Evolutionary conservation across 2,113 vertebrate species (phyloP), one percentile per base, ranked within the genome.

Genomic region (Chaetodon trifascialis): DNA sequence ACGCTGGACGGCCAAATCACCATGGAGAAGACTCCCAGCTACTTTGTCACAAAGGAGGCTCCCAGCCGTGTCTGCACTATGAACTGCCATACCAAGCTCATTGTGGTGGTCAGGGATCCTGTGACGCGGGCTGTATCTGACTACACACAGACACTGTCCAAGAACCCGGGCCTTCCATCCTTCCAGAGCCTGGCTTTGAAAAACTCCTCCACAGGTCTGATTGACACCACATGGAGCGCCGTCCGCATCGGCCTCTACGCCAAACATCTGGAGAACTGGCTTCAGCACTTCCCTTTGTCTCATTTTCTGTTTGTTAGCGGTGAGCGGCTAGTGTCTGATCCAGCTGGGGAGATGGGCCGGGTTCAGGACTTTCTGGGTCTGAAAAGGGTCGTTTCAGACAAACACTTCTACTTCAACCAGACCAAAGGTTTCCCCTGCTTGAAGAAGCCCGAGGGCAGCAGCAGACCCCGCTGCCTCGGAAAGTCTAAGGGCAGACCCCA

Each of bases 351-450:
- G 91, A 95, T 99, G 93, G 96, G 96, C 5, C 96, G 96, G 0
- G 97, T 99, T 47, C 98, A 99, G 93, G 97, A 99, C 93, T 99
- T 99, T 46, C 89, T 99, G 91, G 98, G 98, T 21, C 96, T 99
- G 67, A 94, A 95, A 82, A 95, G 96, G 67, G 94, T 97, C 1
- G 95, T 99, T 86, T 97, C 97, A 0, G 96, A 97, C 92, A 97
- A 96, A 82, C 97, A 99, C 84, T 99, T 99, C 92, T 99, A 98
- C 82, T 99, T 99, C 86, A 99, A 98, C 0, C 93, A 96, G 89
- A 99, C 98, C 89, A 99, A 99, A 92, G 98, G 98, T 42, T 99
- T 99, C 70, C 98, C 98, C 17, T 99, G 98, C 91, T 93, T 99
- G 85, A 97, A 97, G 95, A 99, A 98, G 91, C 96, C 97, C 0